Evolutionary conservation across 1,140 invertebrate species (phyloP).

Genomic region (Gonatopus flavifemur): DNA sequence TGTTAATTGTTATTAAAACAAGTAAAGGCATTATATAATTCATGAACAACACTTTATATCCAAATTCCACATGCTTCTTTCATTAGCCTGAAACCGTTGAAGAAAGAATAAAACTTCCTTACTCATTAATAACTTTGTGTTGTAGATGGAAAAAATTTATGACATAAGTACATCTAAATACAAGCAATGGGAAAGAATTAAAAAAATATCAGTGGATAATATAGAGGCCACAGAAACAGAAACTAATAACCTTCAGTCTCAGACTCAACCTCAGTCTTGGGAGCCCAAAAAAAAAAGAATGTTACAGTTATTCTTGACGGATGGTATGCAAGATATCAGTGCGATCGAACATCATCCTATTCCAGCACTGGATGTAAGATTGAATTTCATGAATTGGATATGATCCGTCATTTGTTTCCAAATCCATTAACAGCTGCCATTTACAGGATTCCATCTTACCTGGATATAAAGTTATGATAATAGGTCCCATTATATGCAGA

Average conservation of each 20-base stretch:
- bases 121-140: too few species aligned
- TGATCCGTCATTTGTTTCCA: not conserved
- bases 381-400: not conserved
- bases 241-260: constrained; percentile 50
- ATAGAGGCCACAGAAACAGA: constrained; percentile 57
- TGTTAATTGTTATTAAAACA: too few species aligned
- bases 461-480: constrained; percentile 58
- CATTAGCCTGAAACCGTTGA: too few species aligned
- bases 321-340: constrained; percentile 70
- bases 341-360: constrained; percentile 72
- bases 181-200: constrained; percentile 66
- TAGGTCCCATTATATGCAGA: constrained; percentile 70
- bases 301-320: constrained; percentile 74
- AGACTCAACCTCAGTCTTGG: constrained; percentile 45
- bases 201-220: constrained; percentile 61
- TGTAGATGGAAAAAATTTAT: constrained; percentile 58
- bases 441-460: constrained; percentile 43
- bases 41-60: too few species aligned
- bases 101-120: too few species aligned
- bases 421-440: not conserved
- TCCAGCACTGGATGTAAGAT: constrained; percentile 57
- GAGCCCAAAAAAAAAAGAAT: constrained; percentile 61
- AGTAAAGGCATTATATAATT: too few species aligned
- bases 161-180: constrained; percentile 66
- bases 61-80: too few species aligned